phyloP scores from a whole-genome alignment of 2,888 invertebrate species.

The Hipparchia sbordonii region DNA sequence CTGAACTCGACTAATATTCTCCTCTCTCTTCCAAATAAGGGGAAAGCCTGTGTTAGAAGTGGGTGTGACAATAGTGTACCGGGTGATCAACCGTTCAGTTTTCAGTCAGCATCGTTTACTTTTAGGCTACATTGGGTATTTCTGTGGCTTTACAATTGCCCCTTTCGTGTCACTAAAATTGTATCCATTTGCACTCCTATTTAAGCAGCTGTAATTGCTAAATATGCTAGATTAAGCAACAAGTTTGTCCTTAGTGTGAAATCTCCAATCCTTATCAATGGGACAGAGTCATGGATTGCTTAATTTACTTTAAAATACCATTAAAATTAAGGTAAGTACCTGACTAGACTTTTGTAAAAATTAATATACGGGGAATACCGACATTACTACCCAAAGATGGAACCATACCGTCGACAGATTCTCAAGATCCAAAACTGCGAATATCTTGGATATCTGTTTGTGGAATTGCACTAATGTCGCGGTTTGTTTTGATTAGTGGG shows the following conservation, averaged over 20 bases:
- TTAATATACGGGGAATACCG: not conserved
- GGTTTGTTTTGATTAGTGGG: constrained; percentile 31
- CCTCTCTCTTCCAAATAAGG: no score
- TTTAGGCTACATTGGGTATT: not conserved
- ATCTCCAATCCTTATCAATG: not conserved
- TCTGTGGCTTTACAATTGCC: not conserved
- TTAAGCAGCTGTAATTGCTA: not conserved
- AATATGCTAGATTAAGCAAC: not conserved
- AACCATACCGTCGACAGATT: no score
- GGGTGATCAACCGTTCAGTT: no score
- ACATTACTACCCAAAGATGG: no score
- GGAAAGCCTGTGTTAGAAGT: no score
- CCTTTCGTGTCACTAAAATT: not conserved
- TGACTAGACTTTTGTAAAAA: not conserved
- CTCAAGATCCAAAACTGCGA: no score
- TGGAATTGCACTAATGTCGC: no score
- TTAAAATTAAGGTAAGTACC: not conserved
- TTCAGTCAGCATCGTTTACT: no score
- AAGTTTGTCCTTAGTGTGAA: not conserved
- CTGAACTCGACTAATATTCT: not conserved
- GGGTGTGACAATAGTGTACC: no score
- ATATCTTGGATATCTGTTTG: no score
- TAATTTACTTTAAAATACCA: not conserved
- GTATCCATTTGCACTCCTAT: not conserved
- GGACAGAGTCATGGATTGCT: not conserved